These are phyloP conservation scores for Eumacrocentrus americanus DNA, from an alignment of 2,888 invertebrate species.

Conservation along the genomic window DNA sequence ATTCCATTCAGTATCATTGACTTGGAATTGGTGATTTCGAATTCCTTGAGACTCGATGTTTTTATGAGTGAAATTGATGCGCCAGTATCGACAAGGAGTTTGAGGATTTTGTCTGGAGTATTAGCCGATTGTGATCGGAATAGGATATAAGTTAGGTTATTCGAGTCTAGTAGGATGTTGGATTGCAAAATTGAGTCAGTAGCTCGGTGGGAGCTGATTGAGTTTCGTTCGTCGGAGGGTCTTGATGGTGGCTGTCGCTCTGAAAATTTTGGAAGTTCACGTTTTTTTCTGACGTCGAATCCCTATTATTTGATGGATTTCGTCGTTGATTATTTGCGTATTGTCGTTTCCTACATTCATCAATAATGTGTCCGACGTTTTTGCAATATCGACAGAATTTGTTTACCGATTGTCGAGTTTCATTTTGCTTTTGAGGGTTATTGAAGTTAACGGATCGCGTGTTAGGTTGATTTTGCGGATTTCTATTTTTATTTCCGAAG, in stretches of 20 bases:
- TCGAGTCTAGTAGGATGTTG: not conserved
- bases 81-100: conserved; percentile 13
- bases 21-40: not conserved
- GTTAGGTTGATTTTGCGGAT: not conserved
- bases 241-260: too few relatives aligned
- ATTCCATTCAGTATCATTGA: conserved; percentile 5
- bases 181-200: not conserved
- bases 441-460: not conserved
- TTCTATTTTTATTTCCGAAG: not conserved
- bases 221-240: not conserved
- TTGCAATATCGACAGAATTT: not conserved
- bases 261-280: too few relatives aligned
- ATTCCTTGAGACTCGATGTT: not conserved
- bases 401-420: not conserved
- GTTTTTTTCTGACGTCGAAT: not conserved
- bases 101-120: not conserved
- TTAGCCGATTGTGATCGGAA: not conserved
- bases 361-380: not conserved
- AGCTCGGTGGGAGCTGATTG: too few relatives aligned
- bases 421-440: not conserved
- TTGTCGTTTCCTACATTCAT: conserved; percentile 6
- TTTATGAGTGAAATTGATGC: conserved; percentile 12
- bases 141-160: conserved; percentile 5
- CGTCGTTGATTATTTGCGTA: not conserved
- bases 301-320: not conserved